Base-by-base conservation (phyloP, 2,888 invertebrate species). In the Argynnis bischoffii region DNA sequence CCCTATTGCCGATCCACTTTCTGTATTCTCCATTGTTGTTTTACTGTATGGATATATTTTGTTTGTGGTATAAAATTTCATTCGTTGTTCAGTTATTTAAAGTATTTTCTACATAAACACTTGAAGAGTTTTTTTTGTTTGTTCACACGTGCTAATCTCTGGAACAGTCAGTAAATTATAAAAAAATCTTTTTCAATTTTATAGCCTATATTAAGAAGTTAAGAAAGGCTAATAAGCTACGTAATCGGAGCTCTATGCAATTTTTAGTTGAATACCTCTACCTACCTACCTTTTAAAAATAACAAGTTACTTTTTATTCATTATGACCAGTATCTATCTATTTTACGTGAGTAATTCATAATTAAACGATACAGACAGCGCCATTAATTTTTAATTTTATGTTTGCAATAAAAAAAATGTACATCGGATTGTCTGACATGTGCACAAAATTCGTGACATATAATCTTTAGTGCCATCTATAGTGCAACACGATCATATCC, bases 391-490 rank as follows among this genome's bases (percentile, higher is more conserved):
- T 51, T n/a, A n/a, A n/a, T n/a, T n/a, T n/a, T 51, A 51, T 16
- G 50, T 51, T 51, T 15, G 16, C n/a, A 51, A 16, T 51, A 51
- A 51, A 51, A 16, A n/a, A 50, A 51, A 51, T 11, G 5, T 26
- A 16, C 16, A 51, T 16, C 11, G 31, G 51, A 46, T 54, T 50
- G 16, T 31, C 26, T 16, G 50, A 54, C 54, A 63, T 47, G 64
- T 66, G 41, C 55, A 60, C 55, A 63, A 55, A 53, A 57, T 65
- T 65, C 60, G 64, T 66, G 63, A 66, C 53, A 47, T 55, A 60
- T 21, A 68, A 81, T 80, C 80, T 79, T 77, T 79, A 77, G 65
- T 77, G 77, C 75, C 77, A 81, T 81, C 81, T 77, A 74, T 75
- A 72, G 76, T 76, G 76, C 72, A 73, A 73, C 69, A 66, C 56